Evolutionary conservation across 1,140 invertebrate genomes (phyloP).

Genomic region (Lysiphlebus fabarum): DNA sequence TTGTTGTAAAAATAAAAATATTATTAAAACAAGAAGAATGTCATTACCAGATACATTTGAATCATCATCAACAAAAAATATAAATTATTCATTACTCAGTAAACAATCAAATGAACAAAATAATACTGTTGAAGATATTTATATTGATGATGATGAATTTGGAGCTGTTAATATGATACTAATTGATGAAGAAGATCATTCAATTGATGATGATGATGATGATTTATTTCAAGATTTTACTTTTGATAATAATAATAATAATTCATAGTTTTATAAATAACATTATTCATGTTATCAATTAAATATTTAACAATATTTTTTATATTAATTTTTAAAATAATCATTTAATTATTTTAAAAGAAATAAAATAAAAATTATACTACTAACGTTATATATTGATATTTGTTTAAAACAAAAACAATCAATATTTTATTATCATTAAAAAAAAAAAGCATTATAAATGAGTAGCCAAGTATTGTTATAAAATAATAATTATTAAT

Average conservation of each 20-base stretch:
- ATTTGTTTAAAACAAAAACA: too few relatives aligned
- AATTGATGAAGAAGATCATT: conserved; percentile 28
- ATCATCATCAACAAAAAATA: conserved; percentile 23
- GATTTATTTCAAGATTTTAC: conserved; percentile 28
- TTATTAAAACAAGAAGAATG: conserved; percentile 29
- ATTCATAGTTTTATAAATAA: not conserved
- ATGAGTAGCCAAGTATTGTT: too few relatives aligned
- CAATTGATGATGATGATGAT: conserved; percentile 27
- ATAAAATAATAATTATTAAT: too few relatives aligned
- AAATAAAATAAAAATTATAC: too few relatives aligned
- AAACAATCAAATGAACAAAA: conserved; percentile 20
- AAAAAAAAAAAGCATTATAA: too few relatives aligned
- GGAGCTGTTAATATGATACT: conserved; percentile 41
- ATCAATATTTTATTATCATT: too few relatives aligned
- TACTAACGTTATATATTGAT: too few relatives aligned
- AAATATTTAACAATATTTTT: too few relatives aligned
- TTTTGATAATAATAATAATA: conserved; percentile 19
- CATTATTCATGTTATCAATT: not conserved
- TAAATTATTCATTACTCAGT: conserved; percentile 9
- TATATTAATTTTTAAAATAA: too few relatives aligned
- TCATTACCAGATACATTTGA: conserved; percentile 37
- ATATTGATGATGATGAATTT: conserved; percentile 47
- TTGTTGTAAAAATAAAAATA: too few relatives aligned
- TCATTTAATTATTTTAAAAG: too few relatives aligned
- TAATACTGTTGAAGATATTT: conserved; percentile 38